phyloP scores from a whole-genome alignment of 2,113 vertebrate genomes.

The Archilochus colubris region DNA sequence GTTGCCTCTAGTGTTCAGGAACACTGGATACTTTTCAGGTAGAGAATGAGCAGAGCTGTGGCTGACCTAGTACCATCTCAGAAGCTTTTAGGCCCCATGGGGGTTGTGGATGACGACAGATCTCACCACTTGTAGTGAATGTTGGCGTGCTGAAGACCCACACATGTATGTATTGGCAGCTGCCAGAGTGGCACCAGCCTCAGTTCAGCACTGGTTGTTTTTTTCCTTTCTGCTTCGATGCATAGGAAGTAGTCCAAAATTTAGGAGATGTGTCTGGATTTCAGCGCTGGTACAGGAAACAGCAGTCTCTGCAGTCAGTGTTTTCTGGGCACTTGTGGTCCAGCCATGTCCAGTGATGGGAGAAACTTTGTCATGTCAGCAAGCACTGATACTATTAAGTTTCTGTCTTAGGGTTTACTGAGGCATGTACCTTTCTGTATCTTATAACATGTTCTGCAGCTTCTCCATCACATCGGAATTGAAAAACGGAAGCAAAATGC shows the following conservation, averaged over 20 bases:
- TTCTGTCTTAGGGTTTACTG: not conserved
- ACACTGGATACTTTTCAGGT: not conserved
- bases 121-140: not conserved
- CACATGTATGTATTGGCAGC: not conserved
- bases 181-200: not conserved
- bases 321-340: not conserved
- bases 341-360: not conserved
- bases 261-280: not conserved
- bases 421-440: not conserved
- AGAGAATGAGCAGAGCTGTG: not conserved
- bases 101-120: not conserved
- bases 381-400: not conserved
- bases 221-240: not conserved
- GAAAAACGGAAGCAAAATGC: not conserved
- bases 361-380: not conserved
- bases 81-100: rapidly evolving
- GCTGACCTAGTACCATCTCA: not conserved
- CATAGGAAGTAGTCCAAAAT: not conserved
- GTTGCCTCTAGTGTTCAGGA: not conserved
- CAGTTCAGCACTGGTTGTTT: not conserved
- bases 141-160: not conserved
- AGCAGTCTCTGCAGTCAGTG: not conserved
- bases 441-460: not conserved
- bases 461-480: not conserved
- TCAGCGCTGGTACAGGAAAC: not conserved